phyloP scores from a whole-genome alignment of 2,888 invertebrate species.

The Strigamia transsilvanica region DNA sequence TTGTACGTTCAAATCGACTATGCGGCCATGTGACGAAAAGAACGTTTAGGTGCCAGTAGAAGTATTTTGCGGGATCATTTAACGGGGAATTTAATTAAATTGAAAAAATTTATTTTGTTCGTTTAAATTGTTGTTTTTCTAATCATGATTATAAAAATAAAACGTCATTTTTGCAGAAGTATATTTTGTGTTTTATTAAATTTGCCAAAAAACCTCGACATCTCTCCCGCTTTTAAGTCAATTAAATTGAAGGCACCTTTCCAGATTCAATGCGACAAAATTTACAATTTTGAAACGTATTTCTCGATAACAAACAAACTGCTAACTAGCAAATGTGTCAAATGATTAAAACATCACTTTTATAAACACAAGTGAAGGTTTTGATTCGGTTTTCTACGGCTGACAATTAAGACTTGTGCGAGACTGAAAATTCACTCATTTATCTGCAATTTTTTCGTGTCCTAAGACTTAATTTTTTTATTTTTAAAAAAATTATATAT shows the following conservation, averaged over 20 bases:
- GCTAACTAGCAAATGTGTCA: background rate
- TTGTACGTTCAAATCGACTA: slow-evolving; percentile 93
- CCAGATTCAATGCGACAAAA: slow-evolving; percentile 4
- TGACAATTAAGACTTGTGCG: background rate
- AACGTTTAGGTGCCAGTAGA: background rate
- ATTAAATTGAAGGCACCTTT: slow-evolving; percentile 2
- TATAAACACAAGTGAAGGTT: background rate
- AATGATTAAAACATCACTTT: slow-evolving; percentile 7
- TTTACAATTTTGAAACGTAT: slow-evolving; percentile 3
- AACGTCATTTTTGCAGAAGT: slow-evolving; percentile 28
- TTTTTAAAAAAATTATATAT: slow-evolving; percentile 16
- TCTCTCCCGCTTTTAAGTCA: background rate
- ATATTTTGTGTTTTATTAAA: slow-evolving; percentile 9
- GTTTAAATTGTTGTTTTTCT: background rate
- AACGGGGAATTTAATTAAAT: slow-evolving; percentile 33
- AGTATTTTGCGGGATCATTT: background rate
- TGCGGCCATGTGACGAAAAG: slow-evolving; percentile 72
- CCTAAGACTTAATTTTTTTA: background rate
- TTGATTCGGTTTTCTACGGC: background rate
- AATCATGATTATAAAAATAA: slow-evolving; percentile 33
- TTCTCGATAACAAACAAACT: background rate
- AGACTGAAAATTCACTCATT: background rate
- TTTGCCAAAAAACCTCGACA: background rate
- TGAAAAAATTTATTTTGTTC: background rate
- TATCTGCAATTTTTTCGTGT: background rate